Base-by-base conservation (phyloP, 2,888 invertebrate species). In the Ophion costatus region DNA sequence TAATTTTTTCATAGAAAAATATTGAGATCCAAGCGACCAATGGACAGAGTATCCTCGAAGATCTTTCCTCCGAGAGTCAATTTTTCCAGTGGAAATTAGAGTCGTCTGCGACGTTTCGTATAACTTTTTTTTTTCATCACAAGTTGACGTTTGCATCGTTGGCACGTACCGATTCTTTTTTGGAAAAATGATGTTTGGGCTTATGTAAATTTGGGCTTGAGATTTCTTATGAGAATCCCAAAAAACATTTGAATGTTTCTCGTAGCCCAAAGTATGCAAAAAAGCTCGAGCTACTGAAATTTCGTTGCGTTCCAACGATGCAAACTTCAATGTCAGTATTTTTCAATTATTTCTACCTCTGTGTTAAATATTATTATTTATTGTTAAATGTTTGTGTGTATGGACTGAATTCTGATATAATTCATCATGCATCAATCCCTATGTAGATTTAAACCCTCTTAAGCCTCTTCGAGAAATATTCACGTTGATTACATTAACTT, bases 331-430 rank as follows among this genome's bases (percentile, higher is more conserved):
- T n/a, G n/a, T n/a, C n/a, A n/a, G n/a, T n/a, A n/a, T n/a, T n/a
- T n/a, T n/a, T n/a, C 20, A 59, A 59, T 59, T n/a, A 20, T 59
- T 59, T 59, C 59, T 59, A 59, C 59, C 59, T 22, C 20, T 20
- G 59, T 59, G 9, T 20, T 59, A 20, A 59, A 2, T 5, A 20
- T 59, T 59, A 20, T 14, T 14, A 14, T 22, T 59, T 22, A 6
- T 1, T 22, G 2, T n/a, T 59, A 17, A 3, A 45, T 10, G 20
- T 59, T 59, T 14, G 11, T 7, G 1, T 1, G 59, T 20, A 59
- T 14, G 59, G 20, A 38, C 38, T 38, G 38, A 38, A 38, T 7
- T 38, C 9, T 38, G 38, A 9, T 38, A 20, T 20, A 59, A 20
- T 22, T 20, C n/a, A 4, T 20, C 11, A 20, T 59, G 7, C 10